Evolutionary conservation across 2,888 invertebrate species (phyloP).

Genomic region (Tridacna gigas): DNA sequence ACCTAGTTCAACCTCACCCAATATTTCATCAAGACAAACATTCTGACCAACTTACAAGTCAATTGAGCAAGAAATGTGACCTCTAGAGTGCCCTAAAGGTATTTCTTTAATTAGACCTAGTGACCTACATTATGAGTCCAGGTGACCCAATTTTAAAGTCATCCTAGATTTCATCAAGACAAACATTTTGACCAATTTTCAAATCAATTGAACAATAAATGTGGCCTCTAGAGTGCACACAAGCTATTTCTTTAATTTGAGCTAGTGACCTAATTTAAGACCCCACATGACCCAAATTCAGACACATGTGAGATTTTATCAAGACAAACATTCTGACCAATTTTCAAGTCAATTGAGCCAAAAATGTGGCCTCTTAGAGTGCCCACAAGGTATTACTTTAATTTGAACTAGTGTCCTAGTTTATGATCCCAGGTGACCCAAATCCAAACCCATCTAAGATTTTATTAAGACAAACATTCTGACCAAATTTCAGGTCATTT

Average conservation of each 20-base stretch:
- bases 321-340: not conserved
- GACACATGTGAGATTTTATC: not conserved
- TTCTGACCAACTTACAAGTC: not conserved
- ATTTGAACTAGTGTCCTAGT: not conserved
- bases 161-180: not conserved
- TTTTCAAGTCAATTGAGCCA: not conserved
- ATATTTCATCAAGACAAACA: not conserved
- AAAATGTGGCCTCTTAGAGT: not conserved
- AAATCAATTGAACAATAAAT: not conserved
- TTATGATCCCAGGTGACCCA: not conserved
- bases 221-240: not conserved
- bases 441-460: not conserved
- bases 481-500: not conserved
- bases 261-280: not conserved
- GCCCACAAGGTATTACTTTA: not conserved
- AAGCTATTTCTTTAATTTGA: not conserved
- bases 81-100: not conserved
- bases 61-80: not conserved
- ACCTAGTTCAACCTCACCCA: not conserved
- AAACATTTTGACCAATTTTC: not conserved
- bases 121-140: not conserved
- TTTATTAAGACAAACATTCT: not conserved
- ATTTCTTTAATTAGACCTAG: not conserved
- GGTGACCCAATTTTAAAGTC: not conserved
- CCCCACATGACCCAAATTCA: not conserved